Evolutionary conservation across 2,888 invertebrate species (phyloP).

Genomic region (Papilio elwesi): DNA sequence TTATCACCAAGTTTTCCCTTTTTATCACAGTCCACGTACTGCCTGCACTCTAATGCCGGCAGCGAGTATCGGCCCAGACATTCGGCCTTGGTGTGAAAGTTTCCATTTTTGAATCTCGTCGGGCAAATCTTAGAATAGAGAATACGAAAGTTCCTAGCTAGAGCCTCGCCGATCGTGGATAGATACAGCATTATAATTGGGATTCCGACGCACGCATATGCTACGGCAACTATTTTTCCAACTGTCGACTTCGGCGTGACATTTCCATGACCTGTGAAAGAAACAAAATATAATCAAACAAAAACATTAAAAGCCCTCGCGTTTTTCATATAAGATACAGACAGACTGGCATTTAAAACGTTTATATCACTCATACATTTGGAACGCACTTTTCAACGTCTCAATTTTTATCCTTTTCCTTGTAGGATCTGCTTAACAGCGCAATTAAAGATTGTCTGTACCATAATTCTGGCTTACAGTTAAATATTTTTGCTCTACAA

Average conservation of each 20-base stretch:
- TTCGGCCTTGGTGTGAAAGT: constrained; percentile 60
- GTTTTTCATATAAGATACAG: too few relatives aligned
- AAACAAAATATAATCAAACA: constrained; percentile 34
- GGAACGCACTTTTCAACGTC: too few relatives aligned
- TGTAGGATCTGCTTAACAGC: too few relatives aligned
- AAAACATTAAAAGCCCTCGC: too few relatives aligned
- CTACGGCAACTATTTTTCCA: constrained; percentile 92
- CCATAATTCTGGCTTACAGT: too few relatives aligned
- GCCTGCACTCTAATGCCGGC: constrained; percentile 51
- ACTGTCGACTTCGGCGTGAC: constrained; percentile 91
- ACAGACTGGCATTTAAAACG: too few relatives aligned
- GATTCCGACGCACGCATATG: constrained; percentile 93
- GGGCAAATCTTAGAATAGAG: constrained; percentile 85
- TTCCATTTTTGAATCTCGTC: constrained; percentile 54
- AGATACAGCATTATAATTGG: constrained; percentile 95
- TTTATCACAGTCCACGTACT: constrained; percentile 55
- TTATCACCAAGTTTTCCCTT: constrained; percentile 53
- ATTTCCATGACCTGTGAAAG: constrained; percentile 90
- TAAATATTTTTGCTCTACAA: too few relatives aligned
- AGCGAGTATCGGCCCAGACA: constrained; percentile 54
- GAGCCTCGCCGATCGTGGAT: constrained; percentile 93
- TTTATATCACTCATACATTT: too few relatives aligned
- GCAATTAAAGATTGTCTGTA: too few relatives aligned
- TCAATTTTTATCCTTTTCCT: too few relatives aligned
- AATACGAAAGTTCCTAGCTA: constrained; percentile 91